Evolutionary conservation across 1,140 invertebrate species (phyloP).

Genomic region (Drosophila lacertosa): DNA sequence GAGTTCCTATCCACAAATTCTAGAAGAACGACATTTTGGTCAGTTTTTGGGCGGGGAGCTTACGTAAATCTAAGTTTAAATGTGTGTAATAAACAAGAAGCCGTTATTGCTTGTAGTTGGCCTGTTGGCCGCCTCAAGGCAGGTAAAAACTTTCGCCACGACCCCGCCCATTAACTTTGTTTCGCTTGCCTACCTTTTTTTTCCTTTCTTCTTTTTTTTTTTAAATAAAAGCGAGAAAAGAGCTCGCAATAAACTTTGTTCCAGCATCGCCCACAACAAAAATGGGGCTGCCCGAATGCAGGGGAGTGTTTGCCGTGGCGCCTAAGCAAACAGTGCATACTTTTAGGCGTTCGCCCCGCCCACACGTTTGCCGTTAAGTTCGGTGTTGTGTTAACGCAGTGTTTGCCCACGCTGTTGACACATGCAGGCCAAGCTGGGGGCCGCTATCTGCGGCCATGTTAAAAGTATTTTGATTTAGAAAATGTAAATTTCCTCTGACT

Average conservation of each 20-base stretch:
- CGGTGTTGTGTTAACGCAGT: constrained; percentile 35
- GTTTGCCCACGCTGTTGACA: constrained; percentile 47
- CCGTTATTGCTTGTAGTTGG: constrained; percentile 60
- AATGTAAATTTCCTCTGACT: constrained; percentile 71
- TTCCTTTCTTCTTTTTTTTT: constrained; percentile 1
- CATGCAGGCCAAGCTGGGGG: constrained; percentile 44
- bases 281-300: constrained; percentile 18
- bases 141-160: constrained; percentile 34
- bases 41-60: constrained; percentile 4
- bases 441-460: constrained; percentile 36
- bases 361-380: constrained; percentile 35
- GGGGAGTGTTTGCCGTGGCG: constrained; percentile 44
- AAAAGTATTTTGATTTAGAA: constrained; percentile 76
- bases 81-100: constrained; percentile 35
- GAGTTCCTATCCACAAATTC: constrained; percentile 4
- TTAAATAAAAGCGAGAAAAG: constrained; percentile 22
- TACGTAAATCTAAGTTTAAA: constrained; percentile 15
- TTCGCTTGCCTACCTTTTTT: constrained; percentile 4
- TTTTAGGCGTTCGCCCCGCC: constrained; percentile 44
- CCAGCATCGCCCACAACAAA: constrained; percentile 35
- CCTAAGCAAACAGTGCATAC: constrained; percentile 77
- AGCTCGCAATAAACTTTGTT: constrained; percentile 43
- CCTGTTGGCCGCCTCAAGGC: constrained; percentile 19
- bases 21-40: constrained; percentile 15
- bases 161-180: constrained; percentile 50